These are phyloP conservation scores for Palythoa grandiflora DNA, from an alignment of 92 coral and sea anemone genomes.

Conservation along the genomic window DNA sequence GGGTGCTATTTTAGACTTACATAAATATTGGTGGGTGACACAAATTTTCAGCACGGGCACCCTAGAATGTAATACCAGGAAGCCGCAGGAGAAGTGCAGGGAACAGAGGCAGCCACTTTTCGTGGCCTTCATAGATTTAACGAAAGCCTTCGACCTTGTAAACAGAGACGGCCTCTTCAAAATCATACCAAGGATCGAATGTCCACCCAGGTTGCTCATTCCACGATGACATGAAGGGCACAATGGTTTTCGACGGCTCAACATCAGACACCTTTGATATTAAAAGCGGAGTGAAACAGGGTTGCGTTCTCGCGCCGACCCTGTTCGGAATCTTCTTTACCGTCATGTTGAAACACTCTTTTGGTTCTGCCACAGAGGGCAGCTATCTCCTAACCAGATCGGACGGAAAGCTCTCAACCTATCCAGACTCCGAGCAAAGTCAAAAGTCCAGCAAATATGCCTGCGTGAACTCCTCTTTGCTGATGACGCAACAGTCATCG, in stretches of 20 bases:
- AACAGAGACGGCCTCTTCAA: not conserved
- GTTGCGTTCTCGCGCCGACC: constrained; percentile 33
- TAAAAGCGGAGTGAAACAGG: constrained; percentile 44
- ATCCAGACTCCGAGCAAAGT: constrained; percentile 50
- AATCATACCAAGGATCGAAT: constrained; percentile 10
- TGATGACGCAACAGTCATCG: constrained; percentile 45
- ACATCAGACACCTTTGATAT: constrained; percentile 26
- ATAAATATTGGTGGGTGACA: too few species aligned
- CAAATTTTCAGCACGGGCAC: too few species aligned
- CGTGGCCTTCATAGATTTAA: constrained; percentile 4
- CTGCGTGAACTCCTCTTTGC: constrained; percentile 60
- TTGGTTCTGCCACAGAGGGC: constrained; percentile 15
- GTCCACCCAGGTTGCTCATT: not conserved
- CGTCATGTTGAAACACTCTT: not conserved
- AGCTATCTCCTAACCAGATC: constrained; percentile 56
- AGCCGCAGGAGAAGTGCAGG: constrained; percentile 18
- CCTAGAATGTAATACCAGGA: too few species aligned
- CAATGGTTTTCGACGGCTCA: not conserved
- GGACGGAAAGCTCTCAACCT: constrained; percentile 46
- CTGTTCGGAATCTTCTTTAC: not conserved
- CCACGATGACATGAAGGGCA: constrained; percentile 25
- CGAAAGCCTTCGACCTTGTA: constrained; percentile 20
- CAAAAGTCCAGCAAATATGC: constrained; percentile 32
- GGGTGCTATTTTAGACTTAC: too few species aligned
- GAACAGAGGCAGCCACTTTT: not conserved